These are phyloP conservation scores for Corapipo altera DNA, from an alignment of 2,113 vertebrate genomes.

Conservation along the genomic window DNA sequence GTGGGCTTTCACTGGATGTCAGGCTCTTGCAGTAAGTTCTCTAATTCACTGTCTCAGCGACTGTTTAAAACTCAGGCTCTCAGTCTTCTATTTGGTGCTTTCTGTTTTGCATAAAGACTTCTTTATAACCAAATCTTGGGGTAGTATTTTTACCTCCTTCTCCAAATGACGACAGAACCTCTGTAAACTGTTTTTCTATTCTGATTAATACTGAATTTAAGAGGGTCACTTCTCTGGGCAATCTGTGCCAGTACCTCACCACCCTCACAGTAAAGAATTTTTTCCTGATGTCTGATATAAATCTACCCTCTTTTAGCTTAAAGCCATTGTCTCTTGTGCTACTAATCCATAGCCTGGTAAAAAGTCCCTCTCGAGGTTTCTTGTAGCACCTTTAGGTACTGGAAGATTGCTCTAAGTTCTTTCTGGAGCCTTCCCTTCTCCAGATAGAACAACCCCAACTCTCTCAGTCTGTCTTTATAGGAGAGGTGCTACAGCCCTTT, in stretches of 20 bases:
- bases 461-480: not conserved
- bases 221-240: not conserved
- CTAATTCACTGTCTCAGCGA: not conserved
- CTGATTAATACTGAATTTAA: not conserved
- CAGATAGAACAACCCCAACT: not conserved
- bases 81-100: not conserved
- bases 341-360: fast-evolving
- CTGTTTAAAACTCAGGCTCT: not conserved
- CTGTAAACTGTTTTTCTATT: not conserved
- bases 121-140: not conserved
- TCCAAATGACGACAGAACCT: not conserved
- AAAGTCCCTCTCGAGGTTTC: not conserved
- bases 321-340: not conserved
- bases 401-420: not conserved
- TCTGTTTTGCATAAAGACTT: not conserved
- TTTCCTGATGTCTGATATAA: not conserved
- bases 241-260: fast-evolving
- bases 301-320: not conserved
- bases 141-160: not conserved
- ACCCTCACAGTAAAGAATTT: not conserved
- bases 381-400: not conserved
- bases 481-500: not conserved
- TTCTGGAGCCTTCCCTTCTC: not conserved
- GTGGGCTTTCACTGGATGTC: not conserved
- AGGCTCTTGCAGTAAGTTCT: not conserved